Conservation (phyloP, 2,888 invertebrate species). For the Mythimna vitellina region DNA sequence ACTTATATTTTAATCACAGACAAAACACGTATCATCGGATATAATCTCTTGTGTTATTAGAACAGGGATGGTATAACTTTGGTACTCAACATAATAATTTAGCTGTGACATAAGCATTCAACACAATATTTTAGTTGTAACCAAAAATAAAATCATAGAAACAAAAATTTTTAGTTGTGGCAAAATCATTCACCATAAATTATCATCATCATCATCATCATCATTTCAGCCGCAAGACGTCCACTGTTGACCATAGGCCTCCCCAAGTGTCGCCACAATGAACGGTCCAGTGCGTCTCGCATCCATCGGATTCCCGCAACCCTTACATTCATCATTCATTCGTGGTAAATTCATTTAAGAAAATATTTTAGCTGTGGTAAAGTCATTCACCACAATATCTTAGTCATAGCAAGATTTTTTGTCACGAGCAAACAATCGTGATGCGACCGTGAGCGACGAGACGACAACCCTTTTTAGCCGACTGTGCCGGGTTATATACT, state of each 20-base stretch:
- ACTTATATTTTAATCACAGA: conserved; percentile 45
- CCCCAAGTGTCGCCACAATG: no score
- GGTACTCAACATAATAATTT: neutral
- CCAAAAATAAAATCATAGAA: neutral
- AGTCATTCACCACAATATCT: neutral
- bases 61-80: conserved; percentile 15
- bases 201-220: no score
- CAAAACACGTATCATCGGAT: conserved; percentile 55
- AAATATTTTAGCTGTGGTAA: neutral
- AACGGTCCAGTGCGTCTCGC: no score
- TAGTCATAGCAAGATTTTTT: neutral
- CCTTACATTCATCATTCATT: no score
- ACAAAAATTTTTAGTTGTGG: no score
- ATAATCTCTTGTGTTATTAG: conserved; percentile 49
- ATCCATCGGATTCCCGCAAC: no score
- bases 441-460: neutral
- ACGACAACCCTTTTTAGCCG: neutral
- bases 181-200: neutral
- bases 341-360: no score
- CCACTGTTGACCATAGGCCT: no score
- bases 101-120: neutral
- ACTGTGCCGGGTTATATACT: neutral
- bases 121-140: neutral
- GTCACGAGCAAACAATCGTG: neutral
- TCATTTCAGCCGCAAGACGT: no score